These are phyloP conservation scores for Parnassius glacialis DNA, from an alignment of 2,888 invertebrate species.

Conservation along the genomic window DNA sequence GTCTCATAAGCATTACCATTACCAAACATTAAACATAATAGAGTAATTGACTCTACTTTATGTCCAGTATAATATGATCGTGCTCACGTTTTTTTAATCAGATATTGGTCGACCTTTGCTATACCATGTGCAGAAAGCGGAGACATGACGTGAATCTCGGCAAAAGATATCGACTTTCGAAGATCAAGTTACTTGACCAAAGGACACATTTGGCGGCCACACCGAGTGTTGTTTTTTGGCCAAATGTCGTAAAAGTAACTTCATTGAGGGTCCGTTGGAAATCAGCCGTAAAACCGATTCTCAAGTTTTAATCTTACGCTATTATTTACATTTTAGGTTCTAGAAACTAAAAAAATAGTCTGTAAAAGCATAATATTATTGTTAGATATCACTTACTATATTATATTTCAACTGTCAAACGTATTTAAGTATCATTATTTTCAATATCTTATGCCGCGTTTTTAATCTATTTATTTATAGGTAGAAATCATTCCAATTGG, in stretches of 20 bases:
- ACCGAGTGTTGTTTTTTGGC: slow-evolving; percentile 48
- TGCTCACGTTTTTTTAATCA: slow-evolving; percentile 16
- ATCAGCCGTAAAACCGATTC: slow-evolving; percentile 48
- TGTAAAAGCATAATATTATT: background rate
- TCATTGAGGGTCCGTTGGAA: slow-evolving; percentile 54
- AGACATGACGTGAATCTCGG: slow-evolving; percentile 68
- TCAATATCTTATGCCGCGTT: too few relatives aligned
- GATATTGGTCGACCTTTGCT: slow-evolving; percentile 66
- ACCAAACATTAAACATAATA: slow-evolving; percentile 15
- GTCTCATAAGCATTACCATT: too few relatives aligned
- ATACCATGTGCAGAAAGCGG: slow-evolving; percentile 57
- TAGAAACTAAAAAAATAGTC: background rate
- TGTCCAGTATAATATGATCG: slow-evolving; percentile 8
- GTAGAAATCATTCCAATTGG: too few relatives aligned
- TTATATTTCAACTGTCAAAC: too few relatives aligned
- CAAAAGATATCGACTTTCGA: slow-evolving; percentile 49
- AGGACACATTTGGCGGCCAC: slow-evolving; percentile 69
- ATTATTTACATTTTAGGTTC: slow-evolving; percentile 32
- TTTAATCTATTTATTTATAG: too few relatives aligned
- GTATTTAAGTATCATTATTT: too few relatives aligned
- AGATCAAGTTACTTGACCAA: slow-evolving; percentile 59
- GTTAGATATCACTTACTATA: too few relatives aligned
- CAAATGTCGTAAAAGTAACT: slow-evolving; percentile 62
- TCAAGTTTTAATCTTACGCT: slow-evolving; percentile 38
- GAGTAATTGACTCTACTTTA: slow-evolving; percentile 19